A percentile compares a stretch with the other conserved stretches of the same genome.
These are phyloP conservation scores for Kobus ellipsiprymnus DNA, from an alignment of 2,113 vertebrate genomes.

Conservation along the genomic window DNA sequence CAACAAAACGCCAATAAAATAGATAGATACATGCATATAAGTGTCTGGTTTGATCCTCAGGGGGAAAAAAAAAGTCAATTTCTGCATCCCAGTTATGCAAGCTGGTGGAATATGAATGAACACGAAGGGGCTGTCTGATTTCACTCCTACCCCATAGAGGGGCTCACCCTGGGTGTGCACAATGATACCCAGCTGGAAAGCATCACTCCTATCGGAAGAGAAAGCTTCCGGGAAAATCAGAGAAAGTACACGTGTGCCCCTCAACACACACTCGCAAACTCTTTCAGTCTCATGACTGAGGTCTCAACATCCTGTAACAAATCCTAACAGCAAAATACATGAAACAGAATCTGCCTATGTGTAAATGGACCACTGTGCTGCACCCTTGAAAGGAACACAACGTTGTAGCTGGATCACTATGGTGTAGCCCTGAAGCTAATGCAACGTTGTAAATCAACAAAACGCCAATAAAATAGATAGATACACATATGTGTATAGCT, in stretches of 20 bases:
- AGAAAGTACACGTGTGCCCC: background rate
- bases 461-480: too few species aligned
- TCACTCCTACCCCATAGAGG: fast-evolving
- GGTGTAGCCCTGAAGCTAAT: too few species aligned
- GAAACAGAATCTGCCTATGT: background rate
- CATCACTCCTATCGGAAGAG: background rate
- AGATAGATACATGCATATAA: too few species aligned
- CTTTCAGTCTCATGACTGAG: background rate
- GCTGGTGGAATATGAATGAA: fast-evolving
- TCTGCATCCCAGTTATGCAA: background rate
- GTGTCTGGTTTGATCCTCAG: background rate
- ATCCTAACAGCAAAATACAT: background rate
- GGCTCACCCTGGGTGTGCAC: too few species aligned
- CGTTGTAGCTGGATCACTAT: background rate
- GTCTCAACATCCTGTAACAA: background rate
- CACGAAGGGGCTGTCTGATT: fast-evolving
- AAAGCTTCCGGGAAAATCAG: background rate
- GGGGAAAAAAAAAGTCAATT: fast-evolving
- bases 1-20: too few species aligned
- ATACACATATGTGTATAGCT: too few species aligned
- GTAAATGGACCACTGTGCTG: fast-evolving
- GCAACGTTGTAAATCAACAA: background rate
- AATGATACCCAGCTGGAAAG: background rate
- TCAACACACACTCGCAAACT: background rate
- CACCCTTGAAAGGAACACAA: fast-evolving